phyloP scores from a whole-genome alignment of 2,888 invertebrate genomes.

The Monoplex corrugatus region DNA sequence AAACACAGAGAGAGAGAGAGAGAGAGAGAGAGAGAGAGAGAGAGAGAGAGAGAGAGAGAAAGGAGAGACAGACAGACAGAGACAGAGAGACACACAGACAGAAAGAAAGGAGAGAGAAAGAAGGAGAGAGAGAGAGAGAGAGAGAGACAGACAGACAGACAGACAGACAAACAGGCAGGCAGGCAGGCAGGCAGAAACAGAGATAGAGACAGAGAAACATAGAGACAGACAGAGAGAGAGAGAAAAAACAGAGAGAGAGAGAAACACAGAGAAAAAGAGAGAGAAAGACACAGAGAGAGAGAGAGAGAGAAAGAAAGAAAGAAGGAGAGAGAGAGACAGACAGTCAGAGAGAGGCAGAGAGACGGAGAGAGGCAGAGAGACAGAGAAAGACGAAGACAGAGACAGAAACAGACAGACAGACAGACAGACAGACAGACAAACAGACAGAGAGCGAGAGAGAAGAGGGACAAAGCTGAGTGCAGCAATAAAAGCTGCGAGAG shows the following conservation, averaged over 20 bases:
- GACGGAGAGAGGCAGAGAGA: neutral
- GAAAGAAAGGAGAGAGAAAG: neutral
- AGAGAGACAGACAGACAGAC: neutral
- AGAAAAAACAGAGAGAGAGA: neutral
- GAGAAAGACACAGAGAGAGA: neutral
- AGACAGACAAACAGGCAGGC: neutral
- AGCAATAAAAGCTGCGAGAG: no score
- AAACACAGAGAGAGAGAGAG: neutral
- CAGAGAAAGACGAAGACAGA: no score
- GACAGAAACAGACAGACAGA: no score
- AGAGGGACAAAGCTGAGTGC: no score
- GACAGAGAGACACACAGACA: conserved; percentile 3
- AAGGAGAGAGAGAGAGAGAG: neutral
- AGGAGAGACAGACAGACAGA: neutral
- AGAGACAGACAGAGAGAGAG: neutral
- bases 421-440: no score
- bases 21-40: neutral
- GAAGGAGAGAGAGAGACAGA: neutral
- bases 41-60: neutral
- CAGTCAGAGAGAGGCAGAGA: neutral
- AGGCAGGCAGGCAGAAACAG: neutral
- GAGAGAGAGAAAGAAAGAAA: no score
- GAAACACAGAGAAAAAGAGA: neutral
- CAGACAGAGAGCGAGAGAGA: no score
- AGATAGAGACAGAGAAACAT: neutral